These are phyloP conservation scores for Scleropages formosus DNA, from an alignment of 2,797 vertebrate genomes.

Conservation along the genomic window DNA sequence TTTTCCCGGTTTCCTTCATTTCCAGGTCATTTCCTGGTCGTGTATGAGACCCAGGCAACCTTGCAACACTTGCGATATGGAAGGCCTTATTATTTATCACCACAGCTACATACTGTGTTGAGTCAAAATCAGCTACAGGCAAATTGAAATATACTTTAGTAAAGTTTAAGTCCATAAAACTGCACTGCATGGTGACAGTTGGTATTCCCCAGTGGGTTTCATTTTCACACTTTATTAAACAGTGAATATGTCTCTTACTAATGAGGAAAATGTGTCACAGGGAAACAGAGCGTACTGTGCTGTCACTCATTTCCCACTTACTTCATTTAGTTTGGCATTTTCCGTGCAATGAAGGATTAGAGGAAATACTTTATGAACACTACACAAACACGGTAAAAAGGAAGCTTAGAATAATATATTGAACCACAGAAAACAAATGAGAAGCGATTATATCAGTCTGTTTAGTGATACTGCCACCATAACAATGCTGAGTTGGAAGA, in stretches of 20 bases:
- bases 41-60: not conserved
- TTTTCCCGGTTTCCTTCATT: not conserved
- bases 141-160: slow-evolving; percentile 15
- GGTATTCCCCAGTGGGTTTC: not conserved
- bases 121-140: slow-evolving; percentile 19
- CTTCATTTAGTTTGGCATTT: too few relatives aligned
- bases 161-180: slow-evolving; percentile 8
- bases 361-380: too few relatives aligned
- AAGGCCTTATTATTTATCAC: not conserved
- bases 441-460: too few relatives aligned
- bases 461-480: too few relatives aligned
- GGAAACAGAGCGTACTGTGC: not conserved
- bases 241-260: slow-evolving; percentile 21
- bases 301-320: not conserved
- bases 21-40: slow-evolving; percentile 25
- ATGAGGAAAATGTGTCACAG: slow-evolving; percentile 32
- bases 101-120: not conserved
- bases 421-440: too few relatives aligned
- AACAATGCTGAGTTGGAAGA: too few relatives aligned
- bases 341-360: too few relatives aligned
- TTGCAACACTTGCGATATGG: not conserved
- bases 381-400: too few relatives aligned
- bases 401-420: too few relatives aligned
- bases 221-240: slow-evolving; percentile 38
- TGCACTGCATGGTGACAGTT: not conserved